Evolutionary conservation across 2,113 vertebrate species (phyloP), one percentile per base, ranked within the genome.

Genomic region (Siniperca knerii): DNA sequence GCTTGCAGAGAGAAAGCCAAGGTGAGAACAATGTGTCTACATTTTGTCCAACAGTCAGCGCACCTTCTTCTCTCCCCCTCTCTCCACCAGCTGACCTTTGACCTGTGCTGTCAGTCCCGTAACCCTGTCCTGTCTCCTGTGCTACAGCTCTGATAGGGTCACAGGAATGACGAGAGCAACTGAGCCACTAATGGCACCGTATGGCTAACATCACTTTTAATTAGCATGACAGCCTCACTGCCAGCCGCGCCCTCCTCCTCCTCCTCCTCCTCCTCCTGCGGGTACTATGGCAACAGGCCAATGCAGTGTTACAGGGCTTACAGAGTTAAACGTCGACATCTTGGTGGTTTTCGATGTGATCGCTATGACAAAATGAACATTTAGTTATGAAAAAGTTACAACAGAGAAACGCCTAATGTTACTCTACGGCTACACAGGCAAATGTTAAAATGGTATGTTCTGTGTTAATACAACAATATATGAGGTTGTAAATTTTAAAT

Each of bases 141-240:
- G 61, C 77, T 78, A 68, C 33, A 64, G 74, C 81, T 88, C 78
- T 75, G 78, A 85, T 74, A 8, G 86, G 90, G 91, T 92, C 80
- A 83, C 46, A 0, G 37, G 52, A 77, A 86, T 79, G 91, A 90
- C 44, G 52, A 83, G 83, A 65, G 75, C 76, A 75, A 90, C 84
- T 15, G 65, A 86, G 66, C 78, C 84, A 75, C 88, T 92, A 93
- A 94, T 91, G 86, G 85, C 79, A 68, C 79, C 81, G 87, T 82
- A 90, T 84, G 90, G 91, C 84, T 74, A 84, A 82, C 91, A 94
- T 92, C 88, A 82, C 92, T 92, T 95, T 89, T 89, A 89, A 94
- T 95, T 93, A 94, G 87, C 83, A 71, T 90, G 93, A 91, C 92
- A 93, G 86, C 75, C 83, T 81, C 61, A 69, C 74, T 71, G 73